A percentile compares a stretch with the other conserved stretches of the same genome.
phyloP scores from a whole-genome alignment of 2,113 vertebrate genomes.

The Catharus fuscescens region DNA sequence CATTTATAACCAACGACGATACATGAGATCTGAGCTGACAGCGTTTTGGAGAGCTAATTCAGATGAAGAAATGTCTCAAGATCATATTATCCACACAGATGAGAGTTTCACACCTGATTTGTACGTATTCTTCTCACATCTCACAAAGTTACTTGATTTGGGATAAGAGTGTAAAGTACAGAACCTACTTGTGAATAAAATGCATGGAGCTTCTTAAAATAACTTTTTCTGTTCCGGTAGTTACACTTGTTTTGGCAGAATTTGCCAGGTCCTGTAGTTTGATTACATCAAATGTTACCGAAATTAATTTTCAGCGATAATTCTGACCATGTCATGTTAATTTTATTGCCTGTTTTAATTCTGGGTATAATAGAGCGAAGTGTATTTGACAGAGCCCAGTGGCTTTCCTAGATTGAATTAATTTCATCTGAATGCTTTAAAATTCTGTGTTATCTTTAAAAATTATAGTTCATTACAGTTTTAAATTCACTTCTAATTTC shows the following conservation, averaged over 20 bases:
- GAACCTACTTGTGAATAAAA: not conserved
- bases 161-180: not conserved
- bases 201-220: not conserved
- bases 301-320: not conserved
- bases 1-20: constrained; percentile 91
- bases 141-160: not conserved
- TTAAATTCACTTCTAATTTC: not conserved
- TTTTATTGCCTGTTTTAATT: not conserved
- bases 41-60: constrained; percentile 91
- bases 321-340: not conserved
- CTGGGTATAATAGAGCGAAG: not conserved
- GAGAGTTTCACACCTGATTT: constrained; percentile 93
- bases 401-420: not conserved
- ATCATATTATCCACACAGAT: constrained; percentile 88
- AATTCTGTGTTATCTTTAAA: not conserved
- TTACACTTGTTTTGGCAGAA: not conserved
- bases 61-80: constrained; percentile 90
- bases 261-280: not conserved
- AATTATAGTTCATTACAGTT: not conserved
- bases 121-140: constrained; percentile 71
- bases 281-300: not conserved
- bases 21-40: constrained; percentile 90
- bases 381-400: not conserved
- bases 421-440: not conserved
- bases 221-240: not conserved